These are phyloP conservation scores for Brenthis ino DNA, from an alignment of 2,888 invertebrate species.

Conservation along the genomic window DNA sequence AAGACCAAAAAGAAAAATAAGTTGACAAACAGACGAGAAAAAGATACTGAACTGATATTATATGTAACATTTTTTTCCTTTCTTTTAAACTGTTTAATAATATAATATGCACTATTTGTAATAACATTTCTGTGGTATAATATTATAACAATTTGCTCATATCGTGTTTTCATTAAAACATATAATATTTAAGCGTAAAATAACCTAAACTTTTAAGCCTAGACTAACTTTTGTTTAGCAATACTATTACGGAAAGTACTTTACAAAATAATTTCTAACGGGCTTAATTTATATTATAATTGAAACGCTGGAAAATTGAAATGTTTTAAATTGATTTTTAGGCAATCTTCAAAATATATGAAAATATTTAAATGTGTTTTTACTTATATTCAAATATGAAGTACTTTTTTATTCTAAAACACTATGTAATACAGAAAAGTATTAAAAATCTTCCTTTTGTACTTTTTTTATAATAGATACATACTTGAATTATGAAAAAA, in stretches of 20 bases:
- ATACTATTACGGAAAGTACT: conserved; percentile 12
- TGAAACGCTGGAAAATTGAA: background rate
- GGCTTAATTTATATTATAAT: conserved; percentile 5
- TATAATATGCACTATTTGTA: too few species aligned
- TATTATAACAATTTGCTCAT: background rate
- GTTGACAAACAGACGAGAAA: too few species aligned
- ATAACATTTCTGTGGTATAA: background rate
- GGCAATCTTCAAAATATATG: too few species aligned
- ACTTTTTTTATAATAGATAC: too few species aligned
- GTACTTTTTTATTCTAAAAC: background rate
- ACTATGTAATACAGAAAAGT: conserved; percentile 15
- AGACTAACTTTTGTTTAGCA: conserved; percentile 12
- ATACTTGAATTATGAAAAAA: background rate
- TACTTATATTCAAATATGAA: background rate
- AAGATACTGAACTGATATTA: too few species aligned
- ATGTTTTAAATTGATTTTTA: too few species aligned
- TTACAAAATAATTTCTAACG: conserved; percentile 11
- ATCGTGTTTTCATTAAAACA: background rate
- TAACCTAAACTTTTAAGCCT: conserved; percentile 4
- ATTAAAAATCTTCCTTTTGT: too few species aligned
- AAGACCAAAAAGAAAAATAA: too few species aligned
- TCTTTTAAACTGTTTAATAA: too few species aligned
- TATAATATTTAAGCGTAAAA: background rate
- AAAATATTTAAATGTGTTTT: background rate
- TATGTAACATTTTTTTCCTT: too few species aligned